A percentile compares a stretch with the other conserved stretches of the same genome.
Evolutionary conservation across 2,888 invertebrate species (phyloP).

Genomic region (Drosophila meridionalis): DNA sequence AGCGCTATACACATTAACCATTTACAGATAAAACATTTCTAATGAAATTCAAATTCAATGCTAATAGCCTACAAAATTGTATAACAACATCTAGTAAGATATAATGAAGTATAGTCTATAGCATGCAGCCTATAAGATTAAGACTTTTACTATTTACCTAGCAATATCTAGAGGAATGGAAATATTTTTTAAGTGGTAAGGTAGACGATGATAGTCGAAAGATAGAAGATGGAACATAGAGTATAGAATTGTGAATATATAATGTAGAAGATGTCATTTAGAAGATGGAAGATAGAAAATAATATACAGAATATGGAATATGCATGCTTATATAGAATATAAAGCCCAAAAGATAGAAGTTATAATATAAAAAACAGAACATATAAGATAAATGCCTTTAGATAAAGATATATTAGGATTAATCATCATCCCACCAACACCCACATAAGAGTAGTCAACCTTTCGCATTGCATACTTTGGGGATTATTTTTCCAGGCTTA

Average conservation of each 20-base stretch:
- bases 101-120: neutral
- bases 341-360: too few species aligned
- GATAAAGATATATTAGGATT: too few species aligned
- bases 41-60: neutral
- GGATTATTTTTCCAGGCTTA: neutral
- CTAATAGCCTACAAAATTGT: neutral
- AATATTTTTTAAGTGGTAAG: neutral
- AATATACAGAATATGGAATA: too few species aligned
- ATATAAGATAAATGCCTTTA: too few species aligned
- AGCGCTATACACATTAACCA: neutral
- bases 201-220: too few species aligned
- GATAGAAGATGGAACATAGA: neutral
- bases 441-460: neutral
- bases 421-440: too few species aligned
- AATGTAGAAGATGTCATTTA: neutral
- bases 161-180: accelerated
- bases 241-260: neutral
- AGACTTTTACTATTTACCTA: neutral
- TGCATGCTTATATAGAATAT: too few species aligned
- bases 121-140: neutral
- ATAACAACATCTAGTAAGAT: neutral
- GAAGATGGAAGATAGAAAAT: neutral
- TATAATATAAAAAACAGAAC: too few species aligned
- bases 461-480: slow-evolving; percentile 40
- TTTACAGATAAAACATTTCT: neutral